phyloP scores from a whole-genome alignment of 2,113 vertebrate species.

The Barbus barbus region DNA sequence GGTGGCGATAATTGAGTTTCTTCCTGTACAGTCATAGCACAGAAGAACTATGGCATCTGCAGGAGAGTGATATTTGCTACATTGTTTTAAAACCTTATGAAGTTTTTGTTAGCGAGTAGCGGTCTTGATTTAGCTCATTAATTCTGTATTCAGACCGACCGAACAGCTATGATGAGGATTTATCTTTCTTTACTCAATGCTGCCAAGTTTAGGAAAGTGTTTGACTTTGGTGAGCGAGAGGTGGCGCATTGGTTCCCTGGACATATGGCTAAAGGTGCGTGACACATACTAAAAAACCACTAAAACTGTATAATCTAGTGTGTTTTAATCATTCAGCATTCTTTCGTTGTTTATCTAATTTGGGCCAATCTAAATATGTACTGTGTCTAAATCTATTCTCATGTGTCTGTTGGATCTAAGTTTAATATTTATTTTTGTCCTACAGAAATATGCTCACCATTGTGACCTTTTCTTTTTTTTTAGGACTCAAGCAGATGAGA shows the following conservation, averaged over 20 bases:
- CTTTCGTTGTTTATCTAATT: not conserved
- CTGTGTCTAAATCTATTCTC: not conserved
- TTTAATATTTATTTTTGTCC: not conserved
- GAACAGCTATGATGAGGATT: conserved; percentile 64
- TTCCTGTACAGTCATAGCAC: not conserved
- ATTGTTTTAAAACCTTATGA: not conserved
- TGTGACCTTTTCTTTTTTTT: conserved; percentile 34
- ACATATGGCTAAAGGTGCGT: conserved; percentile 95
- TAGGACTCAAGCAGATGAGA: conserved; percentile 91
- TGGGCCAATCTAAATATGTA: not conserved
- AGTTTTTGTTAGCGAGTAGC: not conserved
- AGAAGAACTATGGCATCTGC: not conserved
- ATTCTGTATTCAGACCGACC: too few relatives aligned
- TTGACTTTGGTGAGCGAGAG: conserved; percentile 79
- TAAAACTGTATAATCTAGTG: not conserved
- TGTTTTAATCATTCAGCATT: not conserved
- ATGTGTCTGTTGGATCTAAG: not conserved
- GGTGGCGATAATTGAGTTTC: not conserved
- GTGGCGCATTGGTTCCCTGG: conserved; percentile 93
- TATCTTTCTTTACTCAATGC: conserved; percentile 56
- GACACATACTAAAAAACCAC: not conserved
- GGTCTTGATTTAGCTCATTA: not conserved
- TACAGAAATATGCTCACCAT: conserved; percentile 45
- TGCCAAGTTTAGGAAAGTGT: conserved; percentile 67
- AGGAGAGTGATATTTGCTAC: not conserved